phyloP scores from a whole-genome alignment of 2,797 vertebrate species.

The Taenioides sp. region DNA sequence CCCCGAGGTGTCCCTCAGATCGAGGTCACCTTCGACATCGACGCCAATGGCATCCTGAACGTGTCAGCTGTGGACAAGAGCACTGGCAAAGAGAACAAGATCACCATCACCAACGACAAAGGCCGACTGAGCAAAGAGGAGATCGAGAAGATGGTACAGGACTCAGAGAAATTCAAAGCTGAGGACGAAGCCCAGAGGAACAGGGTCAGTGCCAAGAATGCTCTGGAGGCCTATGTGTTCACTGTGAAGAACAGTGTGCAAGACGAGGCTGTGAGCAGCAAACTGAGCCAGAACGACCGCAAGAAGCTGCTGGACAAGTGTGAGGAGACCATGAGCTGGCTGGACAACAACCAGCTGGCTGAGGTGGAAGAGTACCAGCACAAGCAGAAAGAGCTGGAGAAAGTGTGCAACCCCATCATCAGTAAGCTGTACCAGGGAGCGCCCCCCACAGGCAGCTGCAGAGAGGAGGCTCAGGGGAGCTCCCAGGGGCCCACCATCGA shows the following conservation, averaged over 20 bases:
- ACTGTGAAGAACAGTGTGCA: slow-evolving; percentile 50
- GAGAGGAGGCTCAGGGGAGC: slow-evolving; percentile 16
- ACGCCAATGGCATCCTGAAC: too few species aligned
- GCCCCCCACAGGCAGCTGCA: slow-evolving; percentile 5
- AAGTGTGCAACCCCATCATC: too few species aligned
- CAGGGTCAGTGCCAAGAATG: slow-evolving; percentile 49
- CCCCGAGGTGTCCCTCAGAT: too few species aligned
- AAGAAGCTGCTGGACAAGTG: slow-evolving; percentile 17
- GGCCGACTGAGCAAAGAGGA: slow-evolving; percentile 60
- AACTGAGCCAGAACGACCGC: slow-evolving; percentile 41
- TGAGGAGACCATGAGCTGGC: too few species aligned
- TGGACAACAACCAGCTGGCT: too few species aligned
- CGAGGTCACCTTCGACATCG: too few species aligned
- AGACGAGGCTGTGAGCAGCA: slow-evolving; percentile 43
- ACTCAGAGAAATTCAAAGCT: slow-evolving; percentile 50
- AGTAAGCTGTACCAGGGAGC: too few species aligned
- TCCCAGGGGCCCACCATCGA: slow-evolving; percentile 41
- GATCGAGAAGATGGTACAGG: slow-evolving; percentile 60
- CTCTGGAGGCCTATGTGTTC: slow-evolving; percentile 59
- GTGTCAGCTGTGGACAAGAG: too few species aligned
- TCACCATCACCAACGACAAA: slow-evolving; percentile 28
- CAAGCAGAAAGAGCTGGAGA: too few species aligned
- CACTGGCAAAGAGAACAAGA: too few species aligned
- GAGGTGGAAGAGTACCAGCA: too few species aligned
- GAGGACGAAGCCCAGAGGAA: slow-evolving; percentile 58